Conservation (phyloP, 2,888 invertebrate species). For the Machimus rusticus region DNA sequence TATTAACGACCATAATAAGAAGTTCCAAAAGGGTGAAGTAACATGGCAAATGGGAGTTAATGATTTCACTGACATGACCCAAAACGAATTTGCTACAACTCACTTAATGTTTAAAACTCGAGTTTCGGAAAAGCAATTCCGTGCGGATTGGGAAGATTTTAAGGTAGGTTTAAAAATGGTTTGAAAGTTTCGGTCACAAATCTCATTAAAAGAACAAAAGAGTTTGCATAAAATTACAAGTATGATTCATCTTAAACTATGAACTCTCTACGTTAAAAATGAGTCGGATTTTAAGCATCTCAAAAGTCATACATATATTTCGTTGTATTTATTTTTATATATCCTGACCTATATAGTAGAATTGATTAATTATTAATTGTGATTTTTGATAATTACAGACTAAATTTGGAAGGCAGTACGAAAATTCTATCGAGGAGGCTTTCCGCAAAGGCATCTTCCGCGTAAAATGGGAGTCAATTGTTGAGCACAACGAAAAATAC, state of each 20-base stretch:
- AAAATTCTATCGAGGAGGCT: neutral
- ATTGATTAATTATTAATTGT: neutral
- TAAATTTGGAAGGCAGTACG: neutral
- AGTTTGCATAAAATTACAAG: no score
- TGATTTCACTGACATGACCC: constrained; percentile 55
- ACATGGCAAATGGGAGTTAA: constrained; percentile 58
- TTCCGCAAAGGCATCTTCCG: neutral
- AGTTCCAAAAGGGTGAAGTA: constrained; percentile 55
- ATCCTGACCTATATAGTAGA: neutral
- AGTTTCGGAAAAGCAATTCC: neutral
- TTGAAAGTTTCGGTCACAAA: no score
- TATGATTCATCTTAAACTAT: no score
- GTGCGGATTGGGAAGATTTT: neutral
- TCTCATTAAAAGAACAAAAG: no score
- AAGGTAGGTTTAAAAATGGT: neutral
- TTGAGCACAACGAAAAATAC: neutral
- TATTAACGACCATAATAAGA: constrained; percentile 57
- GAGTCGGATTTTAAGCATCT: no score
- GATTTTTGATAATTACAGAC: neutral
- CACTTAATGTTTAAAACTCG: neutral
- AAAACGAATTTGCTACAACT: constrained; percentile 50
- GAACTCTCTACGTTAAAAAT: no score
- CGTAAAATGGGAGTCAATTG: neutral
- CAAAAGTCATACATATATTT: no score
- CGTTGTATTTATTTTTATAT: no score